These are phyloP conservation scores for Empidonax traillii DNA, from an alignment of 2,113 vertebrate genomes.

Conservation along the genomic window DNA sequence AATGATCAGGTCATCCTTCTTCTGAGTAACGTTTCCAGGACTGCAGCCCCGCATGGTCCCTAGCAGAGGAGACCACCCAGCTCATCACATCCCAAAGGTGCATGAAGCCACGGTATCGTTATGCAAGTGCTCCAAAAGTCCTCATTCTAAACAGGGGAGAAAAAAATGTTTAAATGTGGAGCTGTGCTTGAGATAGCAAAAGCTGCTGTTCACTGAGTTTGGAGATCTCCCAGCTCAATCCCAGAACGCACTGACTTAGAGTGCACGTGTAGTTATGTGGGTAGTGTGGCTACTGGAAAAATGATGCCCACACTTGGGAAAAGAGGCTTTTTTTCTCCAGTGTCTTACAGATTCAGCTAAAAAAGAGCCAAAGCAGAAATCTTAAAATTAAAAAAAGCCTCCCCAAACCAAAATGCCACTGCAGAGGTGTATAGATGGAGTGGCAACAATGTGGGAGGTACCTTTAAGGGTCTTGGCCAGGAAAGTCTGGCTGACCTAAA, in stretches of 20 bases:
- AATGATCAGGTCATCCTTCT: not conserved
- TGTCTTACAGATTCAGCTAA: not conserved
- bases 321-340: not conserved
- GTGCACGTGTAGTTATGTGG: accelerated
- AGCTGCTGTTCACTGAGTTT: not conserved
- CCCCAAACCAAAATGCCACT: not conserved
- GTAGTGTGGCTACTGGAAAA: not conserved
- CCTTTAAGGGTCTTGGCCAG: not conserved
- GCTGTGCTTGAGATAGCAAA: not conserved
- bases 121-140: not conserved
- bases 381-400: not conserved
- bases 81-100: not conserved
- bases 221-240: not conserved
- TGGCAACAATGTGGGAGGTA: not conserved
- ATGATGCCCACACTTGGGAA: not conserved
- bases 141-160: not conserved
- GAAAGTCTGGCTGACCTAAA: not conserved
- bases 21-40: accelerated
- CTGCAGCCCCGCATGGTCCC: not conserved
- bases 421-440: not conserved
- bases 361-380: not conserved
- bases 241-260: not conserved
- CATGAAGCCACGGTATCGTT: not conserved
- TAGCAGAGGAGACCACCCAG: not conserved
- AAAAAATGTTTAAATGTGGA: not conserved